A percentile compares a stretch with the other conserved stretches of the same genome.
phyloP scores from a whole-genome alignment of 2,113 vertebrate genomes.

The Eulacestoma nigropectus region DNA sequence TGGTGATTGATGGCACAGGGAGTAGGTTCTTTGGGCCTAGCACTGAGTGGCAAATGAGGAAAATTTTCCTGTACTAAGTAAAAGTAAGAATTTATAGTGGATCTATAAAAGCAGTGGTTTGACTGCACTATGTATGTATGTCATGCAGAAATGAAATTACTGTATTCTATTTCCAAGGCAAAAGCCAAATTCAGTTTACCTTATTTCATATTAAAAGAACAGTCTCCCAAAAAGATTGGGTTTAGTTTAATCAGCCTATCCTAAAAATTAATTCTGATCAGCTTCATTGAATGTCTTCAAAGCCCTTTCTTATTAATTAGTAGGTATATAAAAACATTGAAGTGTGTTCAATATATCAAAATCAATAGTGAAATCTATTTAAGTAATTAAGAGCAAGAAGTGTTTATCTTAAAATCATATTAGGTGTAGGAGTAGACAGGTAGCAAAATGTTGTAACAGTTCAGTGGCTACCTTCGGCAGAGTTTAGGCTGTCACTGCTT shows the following conservation, averaged over 20 bases:
- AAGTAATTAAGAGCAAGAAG: not conserved
- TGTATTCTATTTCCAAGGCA: not conserved
- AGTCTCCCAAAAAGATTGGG: not conserved
- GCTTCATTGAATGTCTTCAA: not conserved
- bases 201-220: not conserved
- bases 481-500: not conserved
- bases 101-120: too few relatives aligned
- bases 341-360: not conserved
- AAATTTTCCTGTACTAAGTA: not conserved
- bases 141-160: not conserved
- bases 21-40: not conserved
- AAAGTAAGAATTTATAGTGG: not conserved
- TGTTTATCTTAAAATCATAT: not conserved
- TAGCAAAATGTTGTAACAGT: not conserved
- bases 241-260: not conserved
- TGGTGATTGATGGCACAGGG: not conserved
- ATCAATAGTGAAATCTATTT: not conserved
- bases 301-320: not conserved
- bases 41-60: not conserved
- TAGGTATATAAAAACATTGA: not conserved
- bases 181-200: not conserved
- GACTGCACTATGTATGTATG: not conserved
- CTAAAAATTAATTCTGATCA: not conserved
- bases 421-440: not conserved
- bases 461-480: not conserved